These are phyloP conservation scores for Limnephilus rhombicus DNA, from an alignment of 2,888 invertebrate species.

Conservation along the genomic window DNA sequence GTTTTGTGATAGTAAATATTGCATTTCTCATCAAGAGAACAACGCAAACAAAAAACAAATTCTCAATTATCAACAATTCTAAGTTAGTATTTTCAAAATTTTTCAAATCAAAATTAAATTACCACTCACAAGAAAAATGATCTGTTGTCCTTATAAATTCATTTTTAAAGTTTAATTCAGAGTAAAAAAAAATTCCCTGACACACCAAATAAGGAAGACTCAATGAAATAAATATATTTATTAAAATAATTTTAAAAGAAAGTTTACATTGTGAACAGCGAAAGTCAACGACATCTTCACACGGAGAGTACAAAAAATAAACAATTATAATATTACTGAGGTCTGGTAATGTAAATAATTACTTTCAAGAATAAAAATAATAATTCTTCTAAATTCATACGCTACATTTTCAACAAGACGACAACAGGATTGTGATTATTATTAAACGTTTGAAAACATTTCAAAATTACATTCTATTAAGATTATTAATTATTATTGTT, in stretches of 20 bases:
- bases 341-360: slow-evolving; percentile 22
- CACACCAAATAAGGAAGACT: slow-evolving; percentile 37
- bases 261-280: background rate
- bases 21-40: background rate
- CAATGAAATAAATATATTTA: slow-evolving; percentile 43
- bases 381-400: slow-evolving; percentile 29
- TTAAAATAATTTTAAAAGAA: slow-evolving; percentile 18
- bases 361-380: slow-evolving; percentile 41
- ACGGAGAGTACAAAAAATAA: slow-evolving; percentile 37
- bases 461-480: slow-evolving; percentile 36
- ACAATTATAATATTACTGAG: slow-evolving; percentile 26
- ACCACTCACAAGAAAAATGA: background rate
- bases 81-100: background rate
- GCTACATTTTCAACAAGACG: slow-evolving; percentile 25
- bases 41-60: background rate
- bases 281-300: background rate
- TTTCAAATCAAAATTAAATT: background rate
- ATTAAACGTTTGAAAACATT: slow-evolving; percentile 22
- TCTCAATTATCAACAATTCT: background rate
- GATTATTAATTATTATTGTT: slow-evolving; percentile 30
- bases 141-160: background rate
- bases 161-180: background rate
- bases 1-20: background rate
- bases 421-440: slow-evolving; percentile 32
- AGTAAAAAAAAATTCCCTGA: slow-evolving; percentile 8